Evolutionary conservation across 2,888 invertebrate species (phyloP), one percentile per base, ranked within the genome.

Genomic region (Epinotia brunnichana): DNA sequence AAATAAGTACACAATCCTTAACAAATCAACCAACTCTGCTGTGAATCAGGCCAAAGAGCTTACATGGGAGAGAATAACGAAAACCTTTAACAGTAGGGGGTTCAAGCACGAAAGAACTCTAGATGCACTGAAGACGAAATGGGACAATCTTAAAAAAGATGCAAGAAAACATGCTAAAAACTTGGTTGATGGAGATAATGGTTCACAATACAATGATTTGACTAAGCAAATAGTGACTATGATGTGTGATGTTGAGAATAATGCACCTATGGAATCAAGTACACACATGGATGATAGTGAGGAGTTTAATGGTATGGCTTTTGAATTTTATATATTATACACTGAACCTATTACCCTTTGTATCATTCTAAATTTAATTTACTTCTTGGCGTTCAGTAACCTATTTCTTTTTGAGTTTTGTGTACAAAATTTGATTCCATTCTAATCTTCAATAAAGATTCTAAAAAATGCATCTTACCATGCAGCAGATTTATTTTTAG

Each of bases 101-200:
- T 83, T 88, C 56, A 80, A 77, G 54, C 76, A 84, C 73, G 76
- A 79, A 1, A 85, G 92, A 73, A 85, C 77, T 74, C 72, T 77
- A 17, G 88, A 90, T 53, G 81, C 79, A 48, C 80, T 92, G 64
- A 91, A 85, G 79, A 85, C 78, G 2, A 92, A 91, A 79, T 92
- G 90, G 90, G 87, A 88, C 4, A 92, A 92, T 75, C 78, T 93
- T 44, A 91, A 91, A 70, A 87, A 81, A 57, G 79, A 80, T 24
- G 86, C 85, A 10, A 84, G 84, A 51, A 88, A 82, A 73, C 24
- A 82, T 2, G 80, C 87, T 10, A 86, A 86, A 71, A 89, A 88
- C 77, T 70, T 87, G 72, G 77, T 86, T 61, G 84, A 88, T 73
- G 74, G 78, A 0, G 81, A 81, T 59, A 74, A 82, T 53, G 76